Evolutionary conservation across 1,140 invertebrate species (phyloP).

Genomic region (Thaumetopoea pityocampa): DNA sequence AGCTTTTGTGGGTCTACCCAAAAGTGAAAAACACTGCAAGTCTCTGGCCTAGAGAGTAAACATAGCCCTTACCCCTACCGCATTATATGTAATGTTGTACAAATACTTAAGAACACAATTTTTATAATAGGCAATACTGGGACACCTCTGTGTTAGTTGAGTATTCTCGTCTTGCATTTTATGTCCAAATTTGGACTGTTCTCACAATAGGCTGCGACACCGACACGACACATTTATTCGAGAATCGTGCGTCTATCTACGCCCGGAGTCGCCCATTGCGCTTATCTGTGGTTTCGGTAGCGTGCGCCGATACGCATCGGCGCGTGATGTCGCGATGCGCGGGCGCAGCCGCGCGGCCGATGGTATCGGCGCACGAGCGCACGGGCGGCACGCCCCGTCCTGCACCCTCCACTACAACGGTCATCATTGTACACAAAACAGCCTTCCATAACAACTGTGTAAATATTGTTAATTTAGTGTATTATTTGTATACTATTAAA

Average conservation of each 20-base stretch:
- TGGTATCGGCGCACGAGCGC: constrained; percentile 48
- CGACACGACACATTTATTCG: constrained; percentile 50
- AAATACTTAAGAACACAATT: too few relatives aligned
- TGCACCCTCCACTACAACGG: not conserved
- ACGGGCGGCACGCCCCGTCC: constrained; percentile 37
- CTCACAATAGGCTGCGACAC: constrained; percentile 40
- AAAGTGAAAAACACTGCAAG: too few relatives aligned
- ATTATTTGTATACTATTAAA: too few relatives aligned
- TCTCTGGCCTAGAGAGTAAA: too few relatives aligned
- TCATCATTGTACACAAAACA: too few relatives aligned
- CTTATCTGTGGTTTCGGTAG: constrained; percentile 41
- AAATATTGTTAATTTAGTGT: too few relatives aligned
- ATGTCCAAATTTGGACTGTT: constrained; percentile 20
- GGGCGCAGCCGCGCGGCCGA: constrained; percentile 31
- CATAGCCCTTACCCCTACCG: too few relatives aligned
- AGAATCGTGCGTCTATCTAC: constrained; percentile 46
- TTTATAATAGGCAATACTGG: too few relatives aligned
- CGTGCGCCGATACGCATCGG: constrained; percentile 45
- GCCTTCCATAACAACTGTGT: not conserved
- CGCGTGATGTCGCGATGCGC: constrained; percentile 53
- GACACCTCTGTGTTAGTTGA: too few relatives aligned
- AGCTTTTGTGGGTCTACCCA: too few relatives aligned
- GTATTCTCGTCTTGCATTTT: constrained; percentile 9
- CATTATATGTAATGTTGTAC: too few relatives aligned
- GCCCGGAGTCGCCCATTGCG: constrained; percentile 26